A percentile compares a stretch with the other conserved stretches of the same genome.
Conservation (phyloP, 2,888 invertebrate genomes). For the Drosophila prostipennis region DNA sequence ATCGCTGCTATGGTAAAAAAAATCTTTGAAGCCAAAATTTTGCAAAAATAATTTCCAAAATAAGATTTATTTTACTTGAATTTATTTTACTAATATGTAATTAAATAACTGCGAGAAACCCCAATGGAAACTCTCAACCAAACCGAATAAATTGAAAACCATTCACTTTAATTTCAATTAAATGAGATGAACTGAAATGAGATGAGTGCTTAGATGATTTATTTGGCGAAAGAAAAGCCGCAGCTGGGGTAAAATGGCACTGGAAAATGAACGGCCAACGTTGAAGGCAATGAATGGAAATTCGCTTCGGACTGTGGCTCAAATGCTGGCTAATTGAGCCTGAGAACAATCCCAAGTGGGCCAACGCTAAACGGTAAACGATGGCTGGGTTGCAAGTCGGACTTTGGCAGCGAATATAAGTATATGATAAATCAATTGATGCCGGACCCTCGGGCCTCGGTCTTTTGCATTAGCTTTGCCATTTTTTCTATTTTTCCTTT, state of each 20-base stretch:
- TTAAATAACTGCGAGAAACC: background rate
- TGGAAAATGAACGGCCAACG: conserved; percentile 9
- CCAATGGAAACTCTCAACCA: background rate
- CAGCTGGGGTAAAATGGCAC: background rate
- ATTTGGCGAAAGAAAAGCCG: conserved; percentile 19
- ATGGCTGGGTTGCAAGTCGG: conserved; percentile 44
- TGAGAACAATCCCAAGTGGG: conserved; percentile 41
- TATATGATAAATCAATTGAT: conserved; percentile 73
- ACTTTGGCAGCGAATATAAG: conserved; percentile 42
- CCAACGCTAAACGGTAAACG: conserved; percentile 20
- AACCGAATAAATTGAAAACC: conserved; percentile 1
- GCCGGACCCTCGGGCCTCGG: conserved; percentile 32
- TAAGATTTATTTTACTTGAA: background rate
- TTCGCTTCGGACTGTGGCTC: conserved; percentile 16
- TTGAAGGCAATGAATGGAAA: conserved; percentile 23
- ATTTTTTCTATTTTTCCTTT: background rate
- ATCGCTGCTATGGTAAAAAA: no score
- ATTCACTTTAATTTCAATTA: conserved; percentile 7
- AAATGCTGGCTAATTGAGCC: conserved; percentile 35
- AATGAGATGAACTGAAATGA: background rate
- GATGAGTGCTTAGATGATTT: conserved; percentile 16
- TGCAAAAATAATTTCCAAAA: background rate
- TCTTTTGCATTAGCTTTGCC: conserved; percentile 10
- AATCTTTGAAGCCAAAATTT: no score
- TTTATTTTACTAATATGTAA: background rate